Evolutionary conservation across 1,140 invertebrate genomes (phyloP).

Genomic region (Liolophura sinensis): DNA sequence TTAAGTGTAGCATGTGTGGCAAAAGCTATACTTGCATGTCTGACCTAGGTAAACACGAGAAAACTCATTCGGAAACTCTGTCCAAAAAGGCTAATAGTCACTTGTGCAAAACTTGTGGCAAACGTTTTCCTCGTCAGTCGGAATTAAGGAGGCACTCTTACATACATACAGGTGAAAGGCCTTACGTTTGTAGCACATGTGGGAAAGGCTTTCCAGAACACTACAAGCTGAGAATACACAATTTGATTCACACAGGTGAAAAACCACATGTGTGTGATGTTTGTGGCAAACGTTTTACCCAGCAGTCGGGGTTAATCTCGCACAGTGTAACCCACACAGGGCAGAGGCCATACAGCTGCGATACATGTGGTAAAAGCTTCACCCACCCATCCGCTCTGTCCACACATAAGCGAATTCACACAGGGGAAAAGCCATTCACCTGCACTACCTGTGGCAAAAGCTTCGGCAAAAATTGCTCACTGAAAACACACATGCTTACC

Average conservation of each 20-base stretch:
- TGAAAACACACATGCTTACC: conserved; percentile 19
- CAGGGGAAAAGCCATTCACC: conserved; percentile 48
- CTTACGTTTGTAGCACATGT: conserved; percentile 15
- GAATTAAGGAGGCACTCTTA: conserved; percentile 24
- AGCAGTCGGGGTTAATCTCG: no score
- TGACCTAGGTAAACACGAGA: conserved; percentile 22
- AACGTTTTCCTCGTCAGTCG: conserved; percentile 26
- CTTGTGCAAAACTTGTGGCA: conserved; percentile 28
- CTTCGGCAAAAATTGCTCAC: conserved; percentile 20
- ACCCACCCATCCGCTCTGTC: conserved; percentile 38
- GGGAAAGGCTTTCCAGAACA: conserved; percentile 20
- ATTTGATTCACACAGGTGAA: conserved; percentile 17
- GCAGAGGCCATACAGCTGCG: conserved; percentile 30
- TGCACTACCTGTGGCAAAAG: conserved; percentile 55
- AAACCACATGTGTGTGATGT: conserved; percentile 71
- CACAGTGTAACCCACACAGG: conserved; percentile 66
- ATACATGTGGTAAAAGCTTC: conserved; percentile 45
- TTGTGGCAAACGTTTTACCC: conserved; percentile 92
- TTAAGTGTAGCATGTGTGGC: conserved; percentile 65
- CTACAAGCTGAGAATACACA: conserved; percentile 21
- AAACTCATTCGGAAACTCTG: conserved; percentile 62
- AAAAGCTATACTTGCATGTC: conserved; percentile 27
- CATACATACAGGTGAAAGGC: conserved; percentile 20
- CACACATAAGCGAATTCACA: conserved; percentile 52
- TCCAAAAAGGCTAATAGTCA: conserved; percentile 76